phyloP scores from a whole-genome alignment of 2,797 vertebrate genomes.

The Ambastaia sidthimunki region DNA sequence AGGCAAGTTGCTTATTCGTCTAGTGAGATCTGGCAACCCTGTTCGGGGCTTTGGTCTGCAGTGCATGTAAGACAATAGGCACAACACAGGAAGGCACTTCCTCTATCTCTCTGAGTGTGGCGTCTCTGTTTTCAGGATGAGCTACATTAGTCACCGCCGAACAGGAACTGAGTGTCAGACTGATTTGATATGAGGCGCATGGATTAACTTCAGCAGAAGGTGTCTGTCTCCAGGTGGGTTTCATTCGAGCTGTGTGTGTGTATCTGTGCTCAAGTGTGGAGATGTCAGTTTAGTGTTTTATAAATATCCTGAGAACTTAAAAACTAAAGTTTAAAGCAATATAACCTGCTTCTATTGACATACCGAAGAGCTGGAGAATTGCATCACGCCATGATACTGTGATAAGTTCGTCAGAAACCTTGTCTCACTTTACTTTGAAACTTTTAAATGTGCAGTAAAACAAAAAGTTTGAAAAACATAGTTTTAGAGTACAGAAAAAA shows the following conservation, averaged over 20 bases:
- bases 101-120: constrained; percentile 22
- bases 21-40: background rate
- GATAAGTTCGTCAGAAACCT: constrained; percentile 12
- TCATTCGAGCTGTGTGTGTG: background rate
- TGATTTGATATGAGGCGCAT: constrained; percentile 25
- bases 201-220: constrained; percentile 33
- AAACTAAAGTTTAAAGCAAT: constrained; percentile 2
- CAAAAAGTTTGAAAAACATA: background rate
- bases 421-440: background rate
- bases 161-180: constrained; percentile 40
- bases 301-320: background rate
- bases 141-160: constrained; percentile 35
- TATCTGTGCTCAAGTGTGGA: background rate
- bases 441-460: background rate
- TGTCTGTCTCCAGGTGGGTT: constrained; percentile 22
- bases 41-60: constrained; percentile 7
- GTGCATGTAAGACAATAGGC: constrained; percentile 40
- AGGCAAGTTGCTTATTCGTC: background rate
- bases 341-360: background rate
- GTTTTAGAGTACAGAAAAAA: background rate
- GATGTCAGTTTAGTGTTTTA: background rate
- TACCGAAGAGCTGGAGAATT: background rate
- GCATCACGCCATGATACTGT: background rate
- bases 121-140: constrained; percentile 47
- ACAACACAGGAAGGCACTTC: constrained; percentile 24